Evolutionary conservation across 2,113 vertebrate species (phyloP), one percentile per base, ranked within the genome.

Genomic region (Ammospiza nelsoni): DNA sequence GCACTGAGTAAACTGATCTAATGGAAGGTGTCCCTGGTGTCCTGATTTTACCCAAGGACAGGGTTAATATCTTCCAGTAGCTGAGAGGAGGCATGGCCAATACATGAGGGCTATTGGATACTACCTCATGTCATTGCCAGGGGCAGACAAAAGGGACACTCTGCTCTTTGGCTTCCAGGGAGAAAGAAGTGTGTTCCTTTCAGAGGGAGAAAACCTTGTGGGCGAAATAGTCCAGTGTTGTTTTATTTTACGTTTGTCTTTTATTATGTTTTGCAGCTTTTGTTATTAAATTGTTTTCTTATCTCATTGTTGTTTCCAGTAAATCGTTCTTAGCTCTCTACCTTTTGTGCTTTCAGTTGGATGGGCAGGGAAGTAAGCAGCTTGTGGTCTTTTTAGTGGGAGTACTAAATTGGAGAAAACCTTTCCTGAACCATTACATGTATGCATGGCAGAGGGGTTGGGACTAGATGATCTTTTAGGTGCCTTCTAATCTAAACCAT

Each of bases 91-190:
- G 4, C 6, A 44, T 21, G 28, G 54, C 39, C n/a, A 35, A 39
- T 39, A 39, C 37, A 39, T 39, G 37, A 39, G 61, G 39, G 6
- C 41, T 39, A 5, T 5, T 76, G 29, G n/a, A 13, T 25, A 27
- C 9, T 43, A 15, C 13, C 14, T 82, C 28, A 10, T 15, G 24
- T 25, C 46, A 46, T 67, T 29, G 20, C 15, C 20, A 52, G 28
- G n/a, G 19, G 5, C n/a, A 39, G 69, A 11, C 0, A 0, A 23
- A 81, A 37, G 22, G 22, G 9, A 14, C 0, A 3, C 15, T 35
- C 55, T 35, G 31, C 31, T 51, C 35, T 80, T 31, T 58, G 27
- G 11, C 16, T 61, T 52, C 24, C 16, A n/a, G n/a, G 20, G n/a
- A 46, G 23, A 74, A 66, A 39, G 33, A 67, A 67, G 13, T 1